Evolutionary conservation across 1,140 invertebrate species (phyloP).

Genomic region (Leptestheria dahalacensis): DNA sequence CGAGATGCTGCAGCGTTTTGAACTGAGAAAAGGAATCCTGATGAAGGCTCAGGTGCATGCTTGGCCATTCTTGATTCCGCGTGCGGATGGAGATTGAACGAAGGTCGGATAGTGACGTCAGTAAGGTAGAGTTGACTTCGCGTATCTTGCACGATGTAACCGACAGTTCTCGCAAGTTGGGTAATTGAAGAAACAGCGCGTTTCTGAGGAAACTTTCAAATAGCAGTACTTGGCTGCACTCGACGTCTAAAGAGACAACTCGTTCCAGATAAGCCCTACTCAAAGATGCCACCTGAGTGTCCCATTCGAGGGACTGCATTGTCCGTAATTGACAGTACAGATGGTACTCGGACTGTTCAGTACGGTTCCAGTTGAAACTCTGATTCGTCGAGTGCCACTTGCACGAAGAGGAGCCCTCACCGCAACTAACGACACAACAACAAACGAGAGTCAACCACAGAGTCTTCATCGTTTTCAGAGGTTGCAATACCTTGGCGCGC

Average conservation of each 20-base stretch:
- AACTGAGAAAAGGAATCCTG: slow-evolving; percentile 50
- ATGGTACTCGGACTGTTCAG: slow-evolving; percentile 18
- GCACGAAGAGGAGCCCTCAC: slow-evolving; percentile 21
- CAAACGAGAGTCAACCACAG: background rate
- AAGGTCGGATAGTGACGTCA: slow-evolving; percentile 47
- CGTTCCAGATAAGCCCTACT: slow-evolving; percentile 11
- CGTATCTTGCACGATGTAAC: slow-evolving; percentile 65
- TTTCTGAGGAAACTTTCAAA: slow-evolving; percentile 54
- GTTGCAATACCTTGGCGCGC: background rate
- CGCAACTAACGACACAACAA: background rate
- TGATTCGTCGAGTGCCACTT: slow-evolving; percentile 20
- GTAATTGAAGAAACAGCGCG: slow-evolving; percentile 30
- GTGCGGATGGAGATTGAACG: slow-evolving; percentile 50
- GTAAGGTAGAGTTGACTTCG: slow-evolving; percentile 47
- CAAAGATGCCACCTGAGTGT: background rate
- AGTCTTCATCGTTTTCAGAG: background rate
- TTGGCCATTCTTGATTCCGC: slow-evolving; percentile 62
- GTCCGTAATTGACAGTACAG: slow-evolving; percentile 13
- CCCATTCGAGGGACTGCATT: slow-evolving; percentile 13
- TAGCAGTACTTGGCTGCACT: slow-evolving; percentile 63
- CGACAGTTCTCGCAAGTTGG: slow-evolving; percentile 46
- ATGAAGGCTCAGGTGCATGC: slow-evolving; percentile 56
- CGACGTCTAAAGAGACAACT: slow-evolving; percentile 46
- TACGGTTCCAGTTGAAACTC: slow-evolving; percentile 23
- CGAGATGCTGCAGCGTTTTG: slow-evolving; percentile 46